Conservation (phyloP, 92 coral and sea anemone species). For the Epizoanthus scotinus region DNA sequence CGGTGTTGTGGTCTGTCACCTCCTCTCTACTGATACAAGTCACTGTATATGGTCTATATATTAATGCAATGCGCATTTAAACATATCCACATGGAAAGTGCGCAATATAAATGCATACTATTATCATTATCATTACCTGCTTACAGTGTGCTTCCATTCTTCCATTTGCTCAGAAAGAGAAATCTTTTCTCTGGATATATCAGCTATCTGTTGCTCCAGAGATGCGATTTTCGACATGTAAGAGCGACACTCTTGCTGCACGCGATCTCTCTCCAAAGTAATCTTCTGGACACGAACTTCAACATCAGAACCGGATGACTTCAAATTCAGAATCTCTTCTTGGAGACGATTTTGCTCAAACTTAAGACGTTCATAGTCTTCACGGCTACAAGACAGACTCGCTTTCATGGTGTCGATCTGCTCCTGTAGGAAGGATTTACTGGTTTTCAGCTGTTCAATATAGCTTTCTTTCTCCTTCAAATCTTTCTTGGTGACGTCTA, state of each 20-base stretch:
- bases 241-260: conserved; percentile 56
- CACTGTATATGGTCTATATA: no score
- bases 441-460: conserved; percentile 52
- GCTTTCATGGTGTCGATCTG: conserved; percentile 50
- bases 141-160: conserved; percentile 61
- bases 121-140: no score
- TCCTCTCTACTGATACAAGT: no score
- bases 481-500: conserved; percentile 68
- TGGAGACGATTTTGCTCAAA: conserved; percentile 70
- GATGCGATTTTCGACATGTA: conserved; percentile 51
- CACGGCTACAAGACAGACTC: conserved; percentile 54
- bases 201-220: conserved; percentile 75
- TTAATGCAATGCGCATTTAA: no score
- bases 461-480: conserved; percentile 65
- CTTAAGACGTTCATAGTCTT: conserved; percentile 66
- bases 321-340: conserved; percentile 65
- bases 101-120: no score
- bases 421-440: conserved; percentile 61
- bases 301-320: conserved; percentile 52
- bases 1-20: no score
- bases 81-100: no score
- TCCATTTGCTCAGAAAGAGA: conserved; percentile 55
- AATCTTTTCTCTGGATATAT: conserved; percentile 62
- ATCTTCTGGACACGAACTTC: conserved; percentile 62
- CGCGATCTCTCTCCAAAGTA: conserved; percentile 56